Percentiles rank a stretch among this genome's conserved stretches.
These are phyloP conservation scores for Luidia sarsii DNA, from an alignment of 53 echinoderm and acorn worm species.

Conservation along the genomic window DNA sequence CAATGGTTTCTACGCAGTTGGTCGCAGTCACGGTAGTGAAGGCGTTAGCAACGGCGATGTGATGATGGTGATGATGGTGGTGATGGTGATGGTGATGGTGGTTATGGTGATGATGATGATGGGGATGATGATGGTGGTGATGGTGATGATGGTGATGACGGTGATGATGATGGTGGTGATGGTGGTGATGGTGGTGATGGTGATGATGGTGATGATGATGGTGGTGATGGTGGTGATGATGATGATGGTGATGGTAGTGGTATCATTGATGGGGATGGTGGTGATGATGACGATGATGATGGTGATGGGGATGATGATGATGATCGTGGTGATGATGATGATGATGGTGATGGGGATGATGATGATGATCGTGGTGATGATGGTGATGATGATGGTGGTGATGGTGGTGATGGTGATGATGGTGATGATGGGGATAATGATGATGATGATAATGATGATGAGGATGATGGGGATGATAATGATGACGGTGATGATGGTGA, in stretches of 20 bases:
- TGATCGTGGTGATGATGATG: neutral
- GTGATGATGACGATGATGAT: too few species aligned
- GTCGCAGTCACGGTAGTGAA: constrained; percentile 8
- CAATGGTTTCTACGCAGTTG: too few species aligned
- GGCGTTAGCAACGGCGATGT: neutral
- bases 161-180: neutral
- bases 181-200: neutral
- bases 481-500: constrained; percentile 6
- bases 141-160: constrained; percentile 9
- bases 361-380: constrained; percentile 20
- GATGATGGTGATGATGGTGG: constrained; percentile 29
- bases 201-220: constrained; percentile 17
- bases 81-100: constrained; percentile 13
- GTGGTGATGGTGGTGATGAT: constrained; percentile 26
- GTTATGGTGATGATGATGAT: too few species aligned
- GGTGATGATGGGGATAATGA: neutral
- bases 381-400: constrained; percentile 38
- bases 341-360: too few species aligned
- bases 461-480: too few species aligned
- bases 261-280: too few species aligned
- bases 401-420: constrained; percentile 14
- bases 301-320: neutral
- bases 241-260: constrained; percentile 5
- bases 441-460: neutral
- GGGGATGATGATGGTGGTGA: too few species aligned